Evolutionary conservation across 1,140 invertebrate genomes (phyloP).

Genomic region (Gonatopus flavifemur): DNA sequence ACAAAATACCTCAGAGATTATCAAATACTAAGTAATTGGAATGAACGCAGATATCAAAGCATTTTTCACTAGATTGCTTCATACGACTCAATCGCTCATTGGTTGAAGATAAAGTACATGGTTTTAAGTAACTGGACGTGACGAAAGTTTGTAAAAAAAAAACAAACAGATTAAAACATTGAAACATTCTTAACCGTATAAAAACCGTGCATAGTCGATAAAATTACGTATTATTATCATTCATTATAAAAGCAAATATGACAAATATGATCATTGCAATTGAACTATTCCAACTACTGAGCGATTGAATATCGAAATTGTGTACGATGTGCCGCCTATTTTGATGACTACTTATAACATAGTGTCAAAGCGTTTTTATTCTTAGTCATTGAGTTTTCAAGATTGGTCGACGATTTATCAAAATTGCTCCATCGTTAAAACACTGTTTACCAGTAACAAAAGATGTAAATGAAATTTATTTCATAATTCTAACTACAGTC

Average conservation of each 20-base stretch:
- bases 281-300: no score
- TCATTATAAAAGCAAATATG: no score
- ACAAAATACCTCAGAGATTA: conserved; percentile 35
- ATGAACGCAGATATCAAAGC: conserved; percentile 39
- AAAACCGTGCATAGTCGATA: no score
- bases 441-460: no score
- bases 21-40: conserved; percentile 38
- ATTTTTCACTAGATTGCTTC: conserved; percentile 33
- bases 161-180: no score
- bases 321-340: conserved; percentile 41
- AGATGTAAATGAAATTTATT: no score
- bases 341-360: conserved; percentile 35
- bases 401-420: conserved; percentile 44
- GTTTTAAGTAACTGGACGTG: conserved; percentile 13
- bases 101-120: conserved; percentile 9
- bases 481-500: no score
- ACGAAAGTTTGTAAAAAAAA: no score
- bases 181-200: no score
- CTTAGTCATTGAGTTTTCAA: conserved; percentile 36
- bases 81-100: conserved; percentile 43
- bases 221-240: conserved; percentile 10
- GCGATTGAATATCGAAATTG: conserved; percentile 48
- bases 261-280: no score
- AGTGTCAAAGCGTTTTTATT: conserved; percentile 34
- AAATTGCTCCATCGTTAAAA: conserved; percentile 11